Evolutionary conservation across 2,113 vertebrate genomes (phyloP), one percentile per base, ranked within the genome.

Genomic region (Caranx ignobilis): DNA sequence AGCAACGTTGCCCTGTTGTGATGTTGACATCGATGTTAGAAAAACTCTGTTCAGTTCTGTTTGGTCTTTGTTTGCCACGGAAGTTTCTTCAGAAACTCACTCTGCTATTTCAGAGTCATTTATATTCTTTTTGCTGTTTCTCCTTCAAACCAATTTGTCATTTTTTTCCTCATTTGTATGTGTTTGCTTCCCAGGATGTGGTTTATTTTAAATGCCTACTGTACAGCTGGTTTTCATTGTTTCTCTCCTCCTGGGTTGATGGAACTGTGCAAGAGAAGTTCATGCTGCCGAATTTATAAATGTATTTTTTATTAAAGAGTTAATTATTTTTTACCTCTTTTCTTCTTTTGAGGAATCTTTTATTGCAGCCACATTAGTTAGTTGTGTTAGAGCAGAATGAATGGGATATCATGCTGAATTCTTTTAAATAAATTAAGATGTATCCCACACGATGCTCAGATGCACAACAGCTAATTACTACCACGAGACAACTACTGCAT

Each of bases 251-350:
- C 73, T 56, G 67, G 61, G 60, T 82, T 83, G 74, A 79, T 81
- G 32, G 77, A 91, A 85, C 77, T 87, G 69, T 79, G 77, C 2
- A 71, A 77, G n/a, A 83, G 74, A 88, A 82, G 66, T 83, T 82
- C 63, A 87, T 90, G 89, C 88, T 92, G 89, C 79, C 79, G 71
- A 86, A 89, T 90, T 85, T 90, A 85, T 77, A 91, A 86, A 89
- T 91, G 89, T 92, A 93, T 93, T 93, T 93, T 92, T 90, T 94
- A 92, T 91, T 91, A 92, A 93, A 93, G 72, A 82, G 72, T 87
- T 43, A 71, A 88, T 79, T 90, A 92, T 91, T 94, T 93, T 91
- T 84, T 92, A 89, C 77, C 48, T 35, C 26, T 63, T 71, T 65
- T 47, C 54, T n/a, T 39, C 19, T 60, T 43, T 57, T 50, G 59